A percentile compares a stretch with the other conserved stretches of the same genome.
Evolutionary conservation across 1,140 invertebrate species (phyloP).

Genomic region (Pararge aegeria): DNA sequence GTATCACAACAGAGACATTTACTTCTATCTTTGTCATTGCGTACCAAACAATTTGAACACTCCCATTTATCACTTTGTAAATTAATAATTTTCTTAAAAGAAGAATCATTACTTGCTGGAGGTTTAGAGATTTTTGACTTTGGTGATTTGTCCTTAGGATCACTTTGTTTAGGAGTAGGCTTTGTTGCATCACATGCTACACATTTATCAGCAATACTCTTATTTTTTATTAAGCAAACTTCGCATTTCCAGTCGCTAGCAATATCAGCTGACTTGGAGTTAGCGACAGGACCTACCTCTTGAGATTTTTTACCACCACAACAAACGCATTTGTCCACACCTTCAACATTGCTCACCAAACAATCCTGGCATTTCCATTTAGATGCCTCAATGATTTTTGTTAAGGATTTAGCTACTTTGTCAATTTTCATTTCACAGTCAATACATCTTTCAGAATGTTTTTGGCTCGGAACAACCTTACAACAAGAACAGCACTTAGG

Average conservation of each 20-base stretch:
- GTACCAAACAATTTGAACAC: constrained; percentile 84
- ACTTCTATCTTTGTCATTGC: constrained; percentile 79
- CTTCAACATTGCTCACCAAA: constrained; percentile 82
- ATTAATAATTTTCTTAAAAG: constrained; percentile 47
- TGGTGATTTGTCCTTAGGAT: background rate
- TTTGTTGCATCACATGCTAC: constrained; percentile 79
- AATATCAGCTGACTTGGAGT: constrained; percentile 32
- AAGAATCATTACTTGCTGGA: constrained; percentile 8
- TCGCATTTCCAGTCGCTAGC: constrained; percentile 82
- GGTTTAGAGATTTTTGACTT: background rate
- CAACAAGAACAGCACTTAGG: constrained; percentile 32
- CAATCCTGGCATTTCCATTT: constrained; percentile 82
- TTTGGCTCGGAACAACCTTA: constrained; percentile 23
- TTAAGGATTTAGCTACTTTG: constrained; percentile 20
- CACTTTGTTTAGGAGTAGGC: constrained; percentile 50
- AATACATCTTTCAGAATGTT: constrained; percentile 28
- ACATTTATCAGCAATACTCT: constrained; percentile 77
- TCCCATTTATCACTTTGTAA: constrained; percentile 81
- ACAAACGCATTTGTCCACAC: constrained; percentile 81
- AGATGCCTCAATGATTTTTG: constrained; percentile 13
- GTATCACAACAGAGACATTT: constrained; percentile 87
- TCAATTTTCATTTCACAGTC: constrained; percentile 33
- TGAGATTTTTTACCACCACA: constrained; percentile 75
- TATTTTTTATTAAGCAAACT: constrained; percentile 82
- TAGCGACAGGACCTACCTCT: background rate